These are phyloP conservation scores for Empis livida DNA, from an alignment of 2,888 invertebrate genomes.

Conservation along the genomic window DNA sequence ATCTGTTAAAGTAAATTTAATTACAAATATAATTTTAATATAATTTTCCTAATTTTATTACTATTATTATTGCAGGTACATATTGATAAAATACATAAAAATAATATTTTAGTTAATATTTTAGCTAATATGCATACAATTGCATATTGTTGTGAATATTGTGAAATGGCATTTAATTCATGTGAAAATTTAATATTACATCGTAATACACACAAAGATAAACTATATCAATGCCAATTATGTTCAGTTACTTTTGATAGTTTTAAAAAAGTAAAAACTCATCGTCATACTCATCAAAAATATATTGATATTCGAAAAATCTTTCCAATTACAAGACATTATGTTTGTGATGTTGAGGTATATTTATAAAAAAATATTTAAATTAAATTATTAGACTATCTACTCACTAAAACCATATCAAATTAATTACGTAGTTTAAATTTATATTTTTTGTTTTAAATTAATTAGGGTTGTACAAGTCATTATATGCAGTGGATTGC, in stretches of 20 bases:
- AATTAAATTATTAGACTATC: no score
- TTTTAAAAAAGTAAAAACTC: slow-evolving; percentile 14
- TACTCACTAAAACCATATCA: no score
- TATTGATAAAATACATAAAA: slow-evolving; percentile 1
- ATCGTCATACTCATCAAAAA: slow-evolving; percentile 17
- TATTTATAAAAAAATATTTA: slow-evolving; percentile 3
- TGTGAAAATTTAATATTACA: slow-evolving; percentile 20
- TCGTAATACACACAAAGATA: slow-evolving; percentile 17
- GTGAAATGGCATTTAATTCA: slow-evolving; percentile 22
- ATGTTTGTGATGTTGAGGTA: slow-evolving; percentile 26
- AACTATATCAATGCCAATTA: slow-evolving; percentile 11
- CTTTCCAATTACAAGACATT: slow-evolving; percentile 14
- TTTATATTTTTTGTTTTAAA: no score
- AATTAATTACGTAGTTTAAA: no score
- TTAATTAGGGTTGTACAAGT: slow-evolving; percentile 21
- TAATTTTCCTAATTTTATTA: no score
- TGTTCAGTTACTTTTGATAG: slow-evolving; percentile 11
- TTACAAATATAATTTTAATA: neutral
- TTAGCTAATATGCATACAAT: slow-evolving; percentile 7
- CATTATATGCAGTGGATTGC: slow-evolving; percentile 27
- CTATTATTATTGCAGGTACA: slow-evolving; percentile 9
- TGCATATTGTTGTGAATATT: slow-evolving; percentile 27
- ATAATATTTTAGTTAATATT: slow-evolving; percentile 3
- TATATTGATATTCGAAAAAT: slow-evolving; percentile 12
- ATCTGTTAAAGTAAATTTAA: slow-evolving; percentile 17